A percentile compares a stretch with the other conserved stretches of the same genome.
phyloP scores from a whole-genome alignment of 2,113 vertebrate genomes.

The Percopsis transmontana region DNA sequence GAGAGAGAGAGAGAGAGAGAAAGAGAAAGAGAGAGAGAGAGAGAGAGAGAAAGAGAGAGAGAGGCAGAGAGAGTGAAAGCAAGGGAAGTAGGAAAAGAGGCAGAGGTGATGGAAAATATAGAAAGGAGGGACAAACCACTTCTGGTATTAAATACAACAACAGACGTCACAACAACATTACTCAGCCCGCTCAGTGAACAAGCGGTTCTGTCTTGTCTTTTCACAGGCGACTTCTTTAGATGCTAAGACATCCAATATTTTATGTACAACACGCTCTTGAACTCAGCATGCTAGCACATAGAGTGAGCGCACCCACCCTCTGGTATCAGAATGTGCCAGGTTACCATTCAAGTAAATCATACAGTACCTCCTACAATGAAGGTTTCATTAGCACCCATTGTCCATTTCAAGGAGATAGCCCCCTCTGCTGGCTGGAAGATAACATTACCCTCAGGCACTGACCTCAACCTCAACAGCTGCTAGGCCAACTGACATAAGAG shows the following conservation, averaged over 20 bases:
- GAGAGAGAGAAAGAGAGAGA: constrained; percentile 2
- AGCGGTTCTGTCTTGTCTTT: not conserved
- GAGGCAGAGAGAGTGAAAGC: not conserved
- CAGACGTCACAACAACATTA: constrained; percentile 26
- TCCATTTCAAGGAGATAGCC: constrained; percentile 26
- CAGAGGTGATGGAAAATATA: not conserved
- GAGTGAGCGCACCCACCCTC: no score
- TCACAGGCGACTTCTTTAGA: not conserved
- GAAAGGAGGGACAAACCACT: constrained; percentile 23
- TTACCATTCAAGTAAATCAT: not conserved
- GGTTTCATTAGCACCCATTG: not conserved
- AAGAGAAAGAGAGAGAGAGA: constrained; percentile 2
- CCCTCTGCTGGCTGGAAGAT: constrained; percentile 36
- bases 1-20: not conserved
- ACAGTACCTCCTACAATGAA: not conserved
- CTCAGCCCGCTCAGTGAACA: constrained; percentile 9
- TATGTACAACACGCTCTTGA: not conserved
- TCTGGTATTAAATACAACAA: constrained; percentile 25
- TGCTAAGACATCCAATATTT: not conserved
- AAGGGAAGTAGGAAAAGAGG: not conserved
- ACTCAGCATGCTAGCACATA: not conserved
- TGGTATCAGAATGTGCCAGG: not conserved
- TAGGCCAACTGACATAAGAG: constrained; percentile 3
- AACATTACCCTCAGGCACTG: not conserved
- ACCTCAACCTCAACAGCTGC: constrained; percentile 24